phyloP scores from a whole-genome alignment of 2,113 vertebrate species.

The Carassius auratus region DNA sequence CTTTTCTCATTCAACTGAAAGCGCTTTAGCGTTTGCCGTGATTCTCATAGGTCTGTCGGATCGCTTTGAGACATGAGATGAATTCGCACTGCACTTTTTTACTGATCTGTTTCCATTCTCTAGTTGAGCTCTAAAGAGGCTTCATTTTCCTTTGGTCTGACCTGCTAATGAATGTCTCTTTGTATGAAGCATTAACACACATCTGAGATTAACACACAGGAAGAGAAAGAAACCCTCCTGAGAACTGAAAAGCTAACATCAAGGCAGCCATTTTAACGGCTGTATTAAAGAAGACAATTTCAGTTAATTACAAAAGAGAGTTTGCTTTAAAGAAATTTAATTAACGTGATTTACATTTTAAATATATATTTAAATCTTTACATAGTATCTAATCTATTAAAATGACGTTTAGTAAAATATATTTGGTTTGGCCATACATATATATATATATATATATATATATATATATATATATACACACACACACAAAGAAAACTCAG shows the following conservation, averaged over 20 bases:
- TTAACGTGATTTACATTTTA: neutral
- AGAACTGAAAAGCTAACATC: conserved; percentile 33
- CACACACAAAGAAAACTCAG: neutral
- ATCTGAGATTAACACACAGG: conserved; percentile 42
- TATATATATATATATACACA: too few species aligned
- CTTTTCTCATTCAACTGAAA: neutral
- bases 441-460: too few species aligned
- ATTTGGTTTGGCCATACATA: too few species aligned
- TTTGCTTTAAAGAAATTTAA: neutral
- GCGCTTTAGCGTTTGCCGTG: neutral
- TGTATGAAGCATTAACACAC: conserved; percentile 19
- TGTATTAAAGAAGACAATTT: conserved; percentile 20
- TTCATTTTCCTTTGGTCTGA: conserved; percentile 36
- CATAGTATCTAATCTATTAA: neutral
- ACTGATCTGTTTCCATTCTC: conserved; percentile 24
- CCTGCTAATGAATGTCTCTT: conserved; percentile 42
- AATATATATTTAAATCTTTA: neutral
- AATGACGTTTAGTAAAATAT: neutral
- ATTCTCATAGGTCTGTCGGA: neutral
- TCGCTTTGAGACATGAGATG: neutral
- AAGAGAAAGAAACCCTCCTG: conserved; percentile 40
- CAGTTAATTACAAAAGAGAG: neutral
- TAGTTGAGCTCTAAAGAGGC: conserved; percentile 24
- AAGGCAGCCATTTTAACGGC: conserved; percentile 5
- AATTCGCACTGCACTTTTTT: neutral